These are phyloP conservation scores for Lepilemur septentrionalis DNA, from an alignment of 2,797 vertebrate species.

Conservation along the genomic window DNA sequence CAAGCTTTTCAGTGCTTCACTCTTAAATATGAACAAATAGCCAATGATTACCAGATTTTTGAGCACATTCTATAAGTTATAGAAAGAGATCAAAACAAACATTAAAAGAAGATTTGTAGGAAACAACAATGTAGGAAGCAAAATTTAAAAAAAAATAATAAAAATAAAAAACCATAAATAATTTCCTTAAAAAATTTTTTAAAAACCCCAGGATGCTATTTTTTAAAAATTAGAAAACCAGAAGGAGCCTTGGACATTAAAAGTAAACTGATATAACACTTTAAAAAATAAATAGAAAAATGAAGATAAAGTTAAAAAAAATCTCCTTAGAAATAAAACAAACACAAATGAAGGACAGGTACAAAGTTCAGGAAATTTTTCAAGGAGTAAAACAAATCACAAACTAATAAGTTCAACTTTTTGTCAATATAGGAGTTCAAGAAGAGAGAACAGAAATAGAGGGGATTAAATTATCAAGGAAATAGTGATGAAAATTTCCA, in stretches of 20 bases:
- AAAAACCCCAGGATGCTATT: not conserved
- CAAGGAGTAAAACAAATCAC: not conserved
- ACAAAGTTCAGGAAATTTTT: not conserved
- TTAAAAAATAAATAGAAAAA: not conserved
- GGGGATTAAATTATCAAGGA: not conserved
- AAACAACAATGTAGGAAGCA: not conserved
- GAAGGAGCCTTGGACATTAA: not conserved
- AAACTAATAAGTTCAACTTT: not conserved
- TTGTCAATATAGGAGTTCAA: not conserved
- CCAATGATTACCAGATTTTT: not conserved
- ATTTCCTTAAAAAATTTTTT: not conserved
- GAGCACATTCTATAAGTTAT: not conserved
- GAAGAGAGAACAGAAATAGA: not conserved
- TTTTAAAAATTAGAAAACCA: not conserved
- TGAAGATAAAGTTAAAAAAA: not conserved
- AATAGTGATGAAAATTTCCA: not conserved
- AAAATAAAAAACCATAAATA: not conserved
- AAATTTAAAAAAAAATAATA: not conserved
- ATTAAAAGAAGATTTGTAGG: not conserved
- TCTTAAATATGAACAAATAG: not conserved
- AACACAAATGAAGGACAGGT: not conserved
- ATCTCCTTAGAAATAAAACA: not conserved
- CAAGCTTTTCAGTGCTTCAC: not conserved
- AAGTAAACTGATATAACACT: not conserved
- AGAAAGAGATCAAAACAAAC: not conserved